Conservation (phyloP, 23 tunicate species). For the Corella eumyota region DNA sequence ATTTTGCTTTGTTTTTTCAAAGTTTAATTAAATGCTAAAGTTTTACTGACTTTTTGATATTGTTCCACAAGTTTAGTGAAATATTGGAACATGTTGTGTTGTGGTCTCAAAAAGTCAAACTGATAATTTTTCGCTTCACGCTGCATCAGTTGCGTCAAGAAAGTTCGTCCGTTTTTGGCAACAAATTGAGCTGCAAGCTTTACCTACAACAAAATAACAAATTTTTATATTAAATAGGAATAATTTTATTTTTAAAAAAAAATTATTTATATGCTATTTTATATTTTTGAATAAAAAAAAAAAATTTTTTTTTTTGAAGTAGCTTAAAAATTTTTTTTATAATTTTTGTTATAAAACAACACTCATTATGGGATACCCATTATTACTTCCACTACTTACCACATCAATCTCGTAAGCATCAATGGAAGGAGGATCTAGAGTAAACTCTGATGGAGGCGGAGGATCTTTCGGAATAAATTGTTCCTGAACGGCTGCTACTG, state of each 20-base stretch:
- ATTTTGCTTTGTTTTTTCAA: too few species aligned
- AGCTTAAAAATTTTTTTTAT: too few species aligned
- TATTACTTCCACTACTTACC: too few species aligned
- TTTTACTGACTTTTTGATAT: constrained; percentile 54
- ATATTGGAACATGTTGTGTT: constrained; percentile 82
- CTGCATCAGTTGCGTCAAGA: constrained; percentile 87
- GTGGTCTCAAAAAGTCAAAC: constrained; percentile 94
- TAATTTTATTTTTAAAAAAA: too few species aligned
- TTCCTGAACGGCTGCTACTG: constrained; percentile 82
- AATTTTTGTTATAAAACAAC: too few species aligned
- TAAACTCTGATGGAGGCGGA: constrained; percentile 66
- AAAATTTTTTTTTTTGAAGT: background rate
- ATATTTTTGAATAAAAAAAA: background rate
- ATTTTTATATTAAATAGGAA: background rate
- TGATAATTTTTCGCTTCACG: constrained; percentile 84
- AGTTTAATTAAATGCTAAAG: background rate
- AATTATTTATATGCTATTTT: background rate
- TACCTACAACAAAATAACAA: constrained; percentile 25
- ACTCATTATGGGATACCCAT: too few species aligned
- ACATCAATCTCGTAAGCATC: constrained; percentile 91
- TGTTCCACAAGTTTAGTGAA: constrained; percentile 91
- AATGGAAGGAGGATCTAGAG: constrained; percentile 88
- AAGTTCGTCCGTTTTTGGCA: constrained; percentile 81
- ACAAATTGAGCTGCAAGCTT: constrained; percentile 85
- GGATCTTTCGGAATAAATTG: constrained; percentile 84